Evolutionary conservation across 2,888 invertebrate genomes (phyloP).

Genomic region (Caenorhabditis sulstoni): DNA sequence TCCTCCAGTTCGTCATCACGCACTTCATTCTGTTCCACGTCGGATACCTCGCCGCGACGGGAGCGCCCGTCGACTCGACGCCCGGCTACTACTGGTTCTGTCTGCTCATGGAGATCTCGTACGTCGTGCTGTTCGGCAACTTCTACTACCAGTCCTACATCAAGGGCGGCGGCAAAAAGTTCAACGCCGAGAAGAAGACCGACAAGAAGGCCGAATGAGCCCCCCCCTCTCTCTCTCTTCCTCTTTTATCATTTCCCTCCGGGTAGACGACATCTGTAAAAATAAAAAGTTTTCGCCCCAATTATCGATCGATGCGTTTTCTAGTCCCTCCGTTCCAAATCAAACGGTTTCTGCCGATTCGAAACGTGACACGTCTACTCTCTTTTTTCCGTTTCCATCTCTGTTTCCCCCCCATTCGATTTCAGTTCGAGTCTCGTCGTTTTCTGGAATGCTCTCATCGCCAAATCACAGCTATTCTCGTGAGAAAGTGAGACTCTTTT

Average conservation of each 20-base stretch:
- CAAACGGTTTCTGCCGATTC: too few relatives aligned
- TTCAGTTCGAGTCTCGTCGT: too few relatives aligned
- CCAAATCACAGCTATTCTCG: neutral
- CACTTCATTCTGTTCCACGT: conserved; percentile 76
- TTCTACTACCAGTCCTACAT: conserved; percentile 78
- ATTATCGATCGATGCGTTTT: too few relatives aligned
- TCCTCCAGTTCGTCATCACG: conserved; percentile 77
- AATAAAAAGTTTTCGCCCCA: too few relatives aligned
- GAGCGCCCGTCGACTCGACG: conserved; percentile 57
- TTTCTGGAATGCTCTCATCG: neutral
- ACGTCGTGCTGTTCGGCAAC: conserved; percentile 77
- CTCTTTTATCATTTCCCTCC: conserved; percentile 8
- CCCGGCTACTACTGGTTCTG: conserved; percentile 64
- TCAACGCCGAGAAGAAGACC: conserved; percentile 65
- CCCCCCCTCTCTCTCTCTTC: too few relatives aligned
- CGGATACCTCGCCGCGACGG: conserved; percentile 62
- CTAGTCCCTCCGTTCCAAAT: too few relatives aligned
- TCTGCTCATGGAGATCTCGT: conserved; percentile 76
- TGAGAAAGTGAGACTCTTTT: too few relatives aligned
- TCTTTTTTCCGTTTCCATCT: too few relatives aligned
- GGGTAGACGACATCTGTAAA: conserved; percentile 3
- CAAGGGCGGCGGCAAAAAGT: conserved; percentile 73
- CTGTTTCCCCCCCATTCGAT: too few relatives aligned
- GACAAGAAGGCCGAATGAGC: conserved; percentile 42
- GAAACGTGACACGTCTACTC: too few relatives aligned